Evolutionary conservation across 2,888 invertebrate genomes (phyloP), one percentile per base, ranked within the genome.

Genomic region (Oscheius sp.): DNA sequence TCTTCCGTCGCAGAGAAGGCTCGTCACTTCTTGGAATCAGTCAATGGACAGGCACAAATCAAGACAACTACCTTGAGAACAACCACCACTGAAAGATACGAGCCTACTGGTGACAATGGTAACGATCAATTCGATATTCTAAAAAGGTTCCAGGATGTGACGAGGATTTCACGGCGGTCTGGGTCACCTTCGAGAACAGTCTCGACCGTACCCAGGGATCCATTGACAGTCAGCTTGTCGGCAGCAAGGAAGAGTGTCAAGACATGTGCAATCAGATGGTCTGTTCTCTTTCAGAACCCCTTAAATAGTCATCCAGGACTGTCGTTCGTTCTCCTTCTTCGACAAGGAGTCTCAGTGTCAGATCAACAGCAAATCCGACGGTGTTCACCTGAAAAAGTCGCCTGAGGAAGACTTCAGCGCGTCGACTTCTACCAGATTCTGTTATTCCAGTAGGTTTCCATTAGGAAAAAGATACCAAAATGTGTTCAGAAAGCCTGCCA

Each of bases 111-210:
- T 9, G 63, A 42, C 13, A 48, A 63, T 42, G 42, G 47, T 63
- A 21, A 21, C 2, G 5, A 4, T 21, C 33, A 10, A 33, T 29
- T 10, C 2, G 4, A 10, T 2, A 35, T 33, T 9, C 13, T 33
- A 42, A 37, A 11, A 4, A 42, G 62, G 35, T 51, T 76, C 37
- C 66, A 79, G 84, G 79, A 60, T 84, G 84, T 65, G 63, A 70
- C 9, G 35, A 66, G 5, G 80, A 77, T 65, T 80, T 81, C 13
- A 73, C 77, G 2, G 72, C 78, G 35, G 79, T 84, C 3, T 84
- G 81, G 81, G 74, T 84, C 32, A 79, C 78, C 11, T 84, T 84
- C 59, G 82, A 84, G 73, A 84, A 84, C 71, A 82, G 82, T 72
- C 66, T 76, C 55, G 77, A 79, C 42, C 70, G 78, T 1, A 76